Base-by-base conservation (phyloP, 2,113 vertebrate genomes). In the Recurvirostra avosetta region DNA sequence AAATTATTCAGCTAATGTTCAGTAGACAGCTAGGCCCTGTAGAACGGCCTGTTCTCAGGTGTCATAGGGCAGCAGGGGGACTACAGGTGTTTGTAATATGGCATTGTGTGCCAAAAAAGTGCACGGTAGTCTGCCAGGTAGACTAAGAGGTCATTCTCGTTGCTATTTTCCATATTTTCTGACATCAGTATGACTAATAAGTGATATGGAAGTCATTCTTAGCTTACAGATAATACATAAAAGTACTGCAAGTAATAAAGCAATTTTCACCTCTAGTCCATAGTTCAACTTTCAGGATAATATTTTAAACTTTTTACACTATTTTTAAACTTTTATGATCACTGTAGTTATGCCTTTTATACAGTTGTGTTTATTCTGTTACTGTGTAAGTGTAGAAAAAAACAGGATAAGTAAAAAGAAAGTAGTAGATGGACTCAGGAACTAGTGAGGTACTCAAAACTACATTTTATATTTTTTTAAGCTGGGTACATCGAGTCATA, bases 21-120 rank as follows among this genome's bases (percentile, higher is more conserved):
- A 0, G 2, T 43, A 66, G 30, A 36, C 11, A 71, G 20, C 16
- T 50, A 34, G 3, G 3, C 11, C 19, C 9, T n/a, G 65, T 43
- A 17, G 21, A 81, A 74, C 40, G 8, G 66, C 14, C 19, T 63
- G 12, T 29, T 75, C 15, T 81, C 47, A 62, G 22, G 3, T 30
- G 3, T 58, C 3, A 2, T 43, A 77, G 36, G 6, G 29, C 17
- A 59, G 25, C 2, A 34, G 14, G 20, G 7, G 2, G 2, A 56
- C 65, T 77, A 32, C 5, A 82, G 0, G 1, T 20, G 23, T 32
- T 34, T 14, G 3, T 13, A 47, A 29, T 20, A 68, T 29, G 30
- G 23, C 14, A 4, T 20, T 52, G 23, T 21, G 14, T 34, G 4
- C 13, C 38, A 65, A 43, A 86, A 45, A 38, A 8, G 2, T 70